Conservation (phyloP, 2,888 invertebrate species). For the Clepsis dumicolana region DNA sequence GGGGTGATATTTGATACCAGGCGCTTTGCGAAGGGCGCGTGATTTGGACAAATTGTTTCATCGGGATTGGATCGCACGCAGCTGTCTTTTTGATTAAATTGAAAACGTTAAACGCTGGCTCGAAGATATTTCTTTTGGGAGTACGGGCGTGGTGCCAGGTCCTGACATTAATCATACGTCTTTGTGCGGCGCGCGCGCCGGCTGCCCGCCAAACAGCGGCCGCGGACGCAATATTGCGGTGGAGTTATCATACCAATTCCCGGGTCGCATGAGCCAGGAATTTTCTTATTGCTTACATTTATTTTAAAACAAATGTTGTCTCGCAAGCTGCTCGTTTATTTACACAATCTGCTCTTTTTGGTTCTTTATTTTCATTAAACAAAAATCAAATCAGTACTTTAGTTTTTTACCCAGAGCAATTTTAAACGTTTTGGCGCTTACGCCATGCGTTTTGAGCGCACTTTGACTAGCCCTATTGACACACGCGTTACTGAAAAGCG, state of each 20-base stretch:
- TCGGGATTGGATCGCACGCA: slow-evolving; percentile 39
- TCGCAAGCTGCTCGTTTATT: neutral
- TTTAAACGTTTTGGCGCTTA: too few species aligned
- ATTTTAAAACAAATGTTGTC: neutral
- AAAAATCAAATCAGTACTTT: too few species aligned
- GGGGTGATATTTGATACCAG: slow-evolving; percentile 46
- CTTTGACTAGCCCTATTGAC: too few species aligned
- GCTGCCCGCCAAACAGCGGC: neutral
- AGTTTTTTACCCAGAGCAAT: too few species aligned
- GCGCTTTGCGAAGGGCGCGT: slow-evolving; percentile 35
- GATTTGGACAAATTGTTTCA: slow-evolving; percentile 42
- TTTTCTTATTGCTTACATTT: neutral
- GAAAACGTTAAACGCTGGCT: slow-evolving; percentile 7
- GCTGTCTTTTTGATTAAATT: slow-evolving; percentile 35
- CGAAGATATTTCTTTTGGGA: slow-evolving; percentile 7
- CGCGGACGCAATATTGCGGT: neutral
- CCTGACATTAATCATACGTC: neutral
- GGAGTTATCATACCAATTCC: neutral
- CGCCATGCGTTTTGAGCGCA: too few species aligned
- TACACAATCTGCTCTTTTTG: too few species aligned
- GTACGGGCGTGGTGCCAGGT: neutral
- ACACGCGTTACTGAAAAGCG: too few species aligned
- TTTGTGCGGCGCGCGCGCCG: neutral
- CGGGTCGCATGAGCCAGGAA: neutral
- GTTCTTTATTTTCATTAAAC: too few species aligned